These are phyloP conservation scores for Aix galericulata DNA, from an alignment of 2,113 vertebrate genomes.

Conservation along the genomic window DNA sequence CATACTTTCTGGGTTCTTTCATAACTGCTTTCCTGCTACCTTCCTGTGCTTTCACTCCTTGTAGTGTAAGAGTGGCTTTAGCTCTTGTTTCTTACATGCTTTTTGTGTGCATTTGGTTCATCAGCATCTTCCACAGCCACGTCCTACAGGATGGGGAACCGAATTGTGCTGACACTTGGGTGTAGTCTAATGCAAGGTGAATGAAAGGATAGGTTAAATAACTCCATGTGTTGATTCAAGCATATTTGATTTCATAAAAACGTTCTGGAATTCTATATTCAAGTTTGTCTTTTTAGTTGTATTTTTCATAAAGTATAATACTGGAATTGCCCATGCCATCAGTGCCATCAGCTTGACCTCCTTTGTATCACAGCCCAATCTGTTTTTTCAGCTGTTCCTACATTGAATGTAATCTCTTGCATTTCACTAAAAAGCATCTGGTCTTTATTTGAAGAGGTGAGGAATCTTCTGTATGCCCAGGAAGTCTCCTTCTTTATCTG, in stretches of 20 bases:
- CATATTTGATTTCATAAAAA: background rate
- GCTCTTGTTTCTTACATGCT: rapidly evolving
- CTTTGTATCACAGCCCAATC: background rate
- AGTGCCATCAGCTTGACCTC: background rate
- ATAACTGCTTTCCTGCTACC: background rate
- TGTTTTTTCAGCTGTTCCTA: background rate
- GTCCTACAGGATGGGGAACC: rapidly evolving
- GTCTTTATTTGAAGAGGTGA: background rate
- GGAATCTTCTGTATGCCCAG: background rate
- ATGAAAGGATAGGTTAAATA: background rate
- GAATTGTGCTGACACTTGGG: rapidly evolving
- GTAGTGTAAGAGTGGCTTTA: rapidly evolving
- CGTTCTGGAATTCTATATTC: background rate
- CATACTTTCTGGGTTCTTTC: rapidly evolving
- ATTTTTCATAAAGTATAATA: background rate
- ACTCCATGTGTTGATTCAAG: background rate
- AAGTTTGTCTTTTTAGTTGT: background rate
- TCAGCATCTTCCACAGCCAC: rapidly evolving
- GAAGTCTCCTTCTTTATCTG: background rate
- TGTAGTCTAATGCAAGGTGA: rapidly evolving
- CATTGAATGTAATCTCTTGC: background rate
- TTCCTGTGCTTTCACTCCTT: too few species aligned
- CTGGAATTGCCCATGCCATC: rapidly evolving
- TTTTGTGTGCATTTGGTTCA: rapidly evolving
- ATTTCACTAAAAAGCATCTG: background rate